Evolutionary conservation across 1,140 invertebrate genomes (phyloP).

Genomic region (Psilanteris sp.): DNA sequence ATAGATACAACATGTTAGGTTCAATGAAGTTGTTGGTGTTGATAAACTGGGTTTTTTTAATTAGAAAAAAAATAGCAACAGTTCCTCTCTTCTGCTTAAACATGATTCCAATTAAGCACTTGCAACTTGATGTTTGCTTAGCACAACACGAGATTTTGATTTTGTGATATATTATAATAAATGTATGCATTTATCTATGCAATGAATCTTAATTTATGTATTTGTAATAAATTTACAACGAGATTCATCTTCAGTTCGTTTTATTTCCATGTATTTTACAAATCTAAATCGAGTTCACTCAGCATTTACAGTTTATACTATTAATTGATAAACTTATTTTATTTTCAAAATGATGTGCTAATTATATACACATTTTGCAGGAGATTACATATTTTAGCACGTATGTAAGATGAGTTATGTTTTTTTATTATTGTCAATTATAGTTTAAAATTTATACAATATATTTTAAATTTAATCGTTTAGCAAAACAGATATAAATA

Average conservation of each 20-base stretch:
- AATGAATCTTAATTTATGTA: conserved; percentile 10
- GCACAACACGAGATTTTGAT: background rate
- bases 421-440: too few relatives aligned
- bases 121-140: conserved; percentile 4
- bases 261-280: background rate
- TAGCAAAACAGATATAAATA: too few relatives aligned
- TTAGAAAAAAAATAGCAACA: background rate
- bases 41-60: background rate
- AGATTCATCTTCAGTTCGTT: background rate
- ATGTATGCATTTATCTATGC: background rate
- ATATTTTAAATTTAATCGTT: too few relatives aligned
- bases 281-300: too few relatives aligned
- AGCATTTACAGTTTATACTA: too few relatives aligned
- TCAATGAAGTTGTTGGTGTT: background rate
- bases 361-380: too few relatives aligned
- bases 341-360: background rate
- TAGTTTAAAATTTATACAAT: too few relatives aligned
- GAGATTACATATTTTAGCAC: too few relatives aligned
- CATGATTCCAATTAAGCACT: background rate
- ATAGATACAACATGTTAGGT: background rate
- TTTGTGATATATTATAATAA: conserved; percentile 1
- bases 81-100: background rate
- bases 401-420: too few relatives aligned
- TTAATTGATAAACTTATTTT: background rate
- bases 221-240: background rate